Evolutionary conservation across 2,797 vertebrate genomes (phyloP).

Genomic region (Tinamus major): DNA sequence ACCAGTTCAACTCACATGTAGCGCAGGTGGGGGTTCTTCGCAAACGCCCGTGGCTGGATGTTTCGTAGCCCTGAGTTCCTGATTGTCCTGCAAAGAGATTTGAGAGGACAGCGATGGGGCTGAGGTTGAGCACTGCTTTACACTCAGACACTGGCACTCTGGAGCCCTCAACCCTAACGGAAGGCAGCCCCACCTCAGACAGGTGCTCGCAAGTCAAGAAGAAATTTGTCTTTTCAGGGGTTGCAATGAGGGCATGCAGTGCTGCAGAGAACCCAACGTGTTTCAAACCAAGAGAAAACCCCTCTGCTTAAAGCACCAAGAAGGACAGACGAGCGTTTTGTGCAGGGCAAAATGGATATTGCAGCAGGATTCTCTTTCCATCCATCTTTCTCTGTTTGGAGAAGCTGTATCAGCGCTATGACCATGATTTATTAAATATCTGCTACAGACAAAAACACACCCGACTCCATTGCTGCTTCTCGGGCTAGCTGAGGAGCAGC

Average conservation of each 20-base stretch:
- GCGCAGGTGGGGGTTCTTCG: conserved; percentile 92
- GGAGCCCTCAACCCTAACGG: rapidly evolving
- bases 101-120: not conserved
- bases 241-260: not conserved
- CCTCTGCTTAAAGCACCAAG: not conserved
- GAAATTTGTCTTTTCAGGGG: not conserved
- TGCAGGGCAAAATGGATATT: rapidly evolving
- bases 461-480: not conserved
- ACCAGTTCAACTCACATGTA: conserved; percentile 88
- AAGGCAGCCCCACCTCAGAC: not conserved
- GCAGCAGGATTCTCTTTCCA: not conserved
- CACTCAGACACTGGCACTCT: rapidly evolving
- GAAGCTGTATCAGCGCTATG: not conserved
- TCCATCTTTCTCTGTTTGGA: not conserved
- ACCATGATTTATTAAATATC: not conserved
- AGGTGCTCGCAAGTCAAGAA: not conserved
- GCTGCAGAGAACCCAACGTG: not conserved
- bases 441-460: not conserved
- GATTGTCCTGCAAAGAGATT: conserved; percentile 85
- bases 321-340: not conserved
- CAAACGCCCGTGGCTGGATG: conserved; percentile 90
- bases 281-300: not conserved
- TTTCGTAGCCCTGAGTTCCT: conserved; percentile 89
- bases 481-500: not conserved
- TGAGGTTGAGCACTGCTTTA: not conserved